These are phyloP conservation scores for Mactromeris polynyma DNA, from an alignment of 2,888 invertebrate species.

Conservation along the genomic window DNA sequence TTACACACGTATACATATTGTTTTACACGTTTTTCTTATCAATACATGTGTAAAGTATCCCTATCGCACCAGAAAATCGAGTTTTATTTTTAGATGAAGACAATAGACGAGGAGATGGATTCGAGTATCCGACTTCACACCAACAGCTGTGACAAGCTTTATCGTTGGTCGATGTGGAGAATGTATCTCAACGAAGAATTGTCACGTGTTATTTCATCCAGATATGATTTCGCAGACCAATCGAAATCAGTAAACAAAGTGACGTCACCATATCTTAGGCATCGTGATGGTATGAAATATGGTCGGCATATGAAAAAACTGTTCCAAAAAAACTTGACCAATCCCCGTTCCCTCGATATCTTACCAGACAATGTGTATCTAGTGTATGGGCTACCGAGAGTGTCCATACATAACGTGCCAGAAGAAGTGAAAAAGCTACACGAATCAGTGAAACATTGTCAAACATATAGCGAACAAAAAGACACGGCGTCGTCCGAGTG, in stretches of 20 bases:
- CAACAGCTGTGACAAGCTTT: slow-evolving; percentile 53
- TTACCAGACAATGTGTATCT: slow-evolving; percentile 55
- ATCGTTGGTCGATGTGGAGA: slow-evolving; percentile 66
- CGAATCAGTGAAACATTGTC: slow-evolving; percentile 19
- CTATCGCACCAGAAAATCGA: no score
- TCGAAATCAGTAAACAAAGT: slow-evolving; percentile 40
- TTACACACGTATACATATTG: no score
- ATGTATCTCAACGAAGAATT: slow-evolving; percentile 63
- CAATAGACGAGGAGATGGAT: not conserved
- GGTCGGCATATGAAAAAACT: slow-evolving; percentile 47
- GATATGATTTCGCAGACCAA: slow-evolving; percentile 21
- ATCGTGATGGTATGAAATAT: slow-evolving; percentile 47
- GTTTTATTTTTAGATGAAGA: slow-evolving; percentile 31
- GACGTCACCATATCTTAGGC: slow-evolving; percentile 46
- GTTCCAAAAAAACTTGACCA: not conserved
- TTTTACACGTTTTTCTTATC: no score
- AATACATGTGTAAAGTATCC: no score
- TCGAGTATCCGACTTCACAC: slow-evolving; percentile 33
- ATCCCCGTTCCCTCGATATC: not conserved
- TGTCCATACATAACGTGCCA: slow-evolving; percentile 47
- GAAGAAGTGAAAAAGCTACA: slow-evolving; percentile 37
- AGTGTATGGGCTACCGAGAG: slow-evolving; percentile 59
- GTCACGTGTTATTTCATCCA: slow-evolving; percentile 39
- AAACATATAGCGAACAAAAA: not conserved
- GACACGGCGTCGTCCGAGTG: not conserved